Conservation (phyloP, 2,888 invertebrate genomes). For the Lomographa bimaculata region DNA sequence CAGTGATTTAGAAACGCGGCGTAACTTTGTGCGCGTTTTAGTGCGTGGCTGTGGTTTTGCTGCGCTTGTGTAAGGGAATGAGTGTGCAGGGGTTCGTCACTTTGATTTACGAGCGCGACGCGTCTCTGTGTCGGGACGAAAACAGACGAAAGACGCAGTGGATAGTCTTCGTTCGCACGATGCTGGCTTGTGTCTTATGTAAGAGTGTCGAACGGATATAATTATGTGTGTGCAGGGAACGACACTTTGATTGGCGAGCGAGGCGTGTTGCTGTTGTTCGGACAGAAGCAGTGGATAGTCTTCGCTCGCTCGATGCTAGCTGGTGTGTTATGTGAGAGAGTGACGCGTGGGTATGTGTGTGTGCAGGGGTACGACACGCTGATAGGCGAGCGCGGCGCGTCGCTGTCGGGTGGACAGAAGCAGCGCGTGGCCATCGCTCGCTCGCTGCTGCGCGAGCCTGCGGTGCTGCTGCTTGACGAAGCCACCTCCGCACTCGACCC, state of each 20-base stretch:
- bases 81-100: too few species aligned
- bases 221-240: conserved; percentile 82
- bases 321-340: background rate
- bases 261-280: too few species aligned
- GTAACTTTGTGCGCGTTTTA: too few species aligned
- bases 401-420: conserved; percentile 92
- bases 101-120: too few species aligned
- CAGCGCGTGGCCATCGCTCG: conserved; percentile 93
- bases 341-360: conserved; percentile 3
- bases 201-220: background rate
- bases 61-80: too few species aligned
- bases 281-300: too few species aligned
- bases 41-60: too few species aligned
- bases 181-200: background rate
- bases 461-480: conserved; percentile 89
- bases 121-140: too few species aligned
- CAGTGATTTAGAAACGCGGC: too few species aligned
- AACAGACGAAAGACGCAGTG: too few species aligned
- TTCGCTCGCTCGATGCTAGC: background rate
- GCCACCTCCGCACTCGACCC: conserved; percentile 93
- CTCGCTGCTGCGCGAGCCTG: conserved; percentile 89
- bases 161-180: too few species aligned
- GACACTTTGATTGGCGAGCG: too few species aligned
- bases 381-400: conserved; percentile 91
- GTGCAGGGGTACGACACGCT: conserved; percentile 88